These are phyloP conservation scores for Tautogolabrus adspersus DNA, from an alignment of 2,113 vertebrate genomes.

Conservation along the genomic window DNA sequence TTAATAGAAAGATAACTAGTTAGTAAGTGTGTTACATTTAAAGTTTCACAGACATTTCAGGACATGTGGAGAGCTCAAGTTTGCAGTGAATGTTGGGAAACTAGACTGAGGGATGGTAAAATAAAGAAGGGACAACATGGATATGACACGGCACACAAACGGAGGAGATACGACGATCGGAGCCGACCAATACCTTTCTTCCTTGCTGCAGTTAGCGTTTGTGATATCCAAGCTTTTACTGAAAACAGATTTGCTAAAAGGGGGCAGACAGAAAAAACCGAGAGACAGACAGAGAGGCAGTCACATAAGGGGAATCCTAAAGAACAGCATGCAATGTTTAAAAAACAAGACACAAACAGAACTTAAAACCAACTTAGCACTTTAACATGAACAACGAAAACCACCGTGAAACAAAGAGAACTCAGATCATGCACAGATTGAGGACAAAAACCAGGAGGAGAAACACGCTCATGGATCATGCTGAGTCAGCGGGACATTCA, in stretches of 20 bases:
- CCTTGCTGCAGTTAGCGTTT: slow-evolving; percentile 97
- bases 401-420: slow-evolving; percentile 3
- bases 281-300: slow-evolving; percentile 72
- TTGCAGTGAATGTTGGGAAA: neutral
- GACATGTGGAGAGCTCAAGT: neutral
- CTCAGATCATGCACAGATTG: slow-evolving; percentile 22
- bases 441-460: slow-evolving; percentile 4
- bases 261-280: slow-evolving; percentile 64
- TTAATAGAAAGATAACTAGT: too few species aligned
- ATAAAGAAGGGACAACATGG: slow-evolving; percentile 13
- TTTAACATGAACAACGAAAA: neutral
- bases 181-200: slow-evolving; percentile 91
- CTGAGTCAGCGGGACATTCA: slow-evolving; percentile 36
- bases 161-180: slow-evolving; percentile 2
- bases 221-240: slow-evolving; percentile 99
- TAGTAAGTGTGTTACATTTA: neutral
- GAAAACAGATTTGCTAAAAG: slow-evolving; percentile 86
- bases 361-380: neutral
- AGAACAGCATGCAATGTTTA: slow-evolving; percentile 53
- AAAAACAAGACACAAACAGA: neutral
- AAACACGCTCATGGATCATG: slow-evolving; percentile 42
- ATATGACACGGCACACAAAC: slow-evolving; percentile 10
- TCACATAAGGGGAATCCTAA: slow-evolving; percentile 61
- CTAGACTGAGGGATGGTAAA: neutral
- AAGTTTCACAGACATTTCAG: neutral